These are phyloP conservation scores for Drosophila mulleri DNA, from an alignment of 2,888 invertebrate species.

Conservation along the genomic window DNA sequence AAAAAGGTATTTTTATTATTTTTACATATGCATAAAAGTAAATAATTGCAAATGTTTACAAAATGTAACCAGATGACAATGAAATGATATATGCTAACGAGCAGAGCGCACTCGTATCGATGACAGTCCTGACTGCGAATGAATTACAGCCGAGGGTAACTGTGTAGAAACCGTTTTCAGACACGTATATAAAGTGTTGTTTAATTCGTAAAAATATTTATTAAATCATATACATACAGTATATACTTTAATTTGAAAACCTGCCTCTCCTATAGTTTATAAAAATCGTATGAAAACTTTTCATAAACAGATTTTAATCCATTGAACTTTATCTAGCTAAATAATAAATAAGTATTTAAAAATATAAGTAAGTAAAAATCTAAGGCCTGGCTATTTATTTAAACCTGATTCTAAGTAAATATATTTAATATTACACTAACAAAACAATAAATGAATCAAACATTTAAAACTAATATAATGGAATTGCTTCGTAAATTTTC, in stretches of 20 bases:
- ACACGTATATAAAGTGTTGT: too few species aligned
- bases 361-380: too few species aligned
- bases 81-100: slow-evolving; percentile 48
- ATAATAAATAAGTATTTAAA: too few species aligned
- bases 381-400: too few species aligned
- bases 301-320: neutral
- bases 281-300: neutral
- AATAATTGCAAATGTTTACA: slow-evolving; percentile 39
- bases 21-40: slow-evolving; percentile 10
- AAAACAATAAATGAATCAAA: too few species aligned
- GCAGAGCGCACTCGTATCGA: slow-evolving; percentile 34
- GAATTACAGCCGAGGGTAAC: slow-evolving; percentile 16
- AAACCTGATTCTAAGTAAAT: neutral
- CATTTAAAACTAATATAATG: too few species aligned
- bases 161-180: neutral
- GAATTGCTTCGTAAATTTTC: neutral
- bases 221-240: too few species aligned
- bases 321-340: too few species aligned
- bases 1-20: slow-evolving; percentile 15
- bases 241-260: too few species aligned
- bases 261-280: neutral
- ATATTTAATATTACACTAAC: neutral
- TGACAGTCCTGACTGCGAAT: slow-evolving; percentile 43
- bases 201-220: too few species aligned
- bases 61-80: slow-evolving; percentile 44